These are phyloP conservation scores for Sus cebifrons DNA, from an alignment of 2,797 vertebrate species.

Conservation along the genomic window DNA sequence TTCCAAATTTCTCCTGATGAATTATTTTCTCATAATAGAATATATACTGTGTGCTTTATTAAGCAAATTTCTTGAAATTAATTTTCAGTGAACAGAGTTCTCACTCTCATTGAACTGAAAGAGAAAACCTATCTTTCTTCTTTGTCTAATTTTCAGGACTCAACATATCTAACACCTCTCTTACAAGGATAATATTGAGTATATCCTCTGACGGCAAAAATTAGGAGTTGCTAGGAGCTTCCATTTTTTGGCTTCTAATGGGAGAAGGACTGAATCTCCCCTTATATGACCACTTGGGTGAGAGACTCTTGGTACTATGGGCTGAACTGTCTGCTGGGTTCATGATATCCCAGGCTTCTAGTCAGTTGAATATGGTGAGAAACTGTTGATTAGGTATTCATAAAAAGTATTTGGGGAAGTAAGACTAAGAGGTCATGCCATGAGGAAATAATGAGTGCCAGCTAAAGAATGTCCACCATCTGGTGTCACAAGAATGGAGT, in stretches of 20 bases:
- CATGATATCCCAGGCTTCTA: neutral
- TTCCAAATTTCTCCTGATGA: conserved; percentile 56
- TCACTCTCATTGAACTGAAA: neutral
- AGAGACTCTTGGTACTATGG: neutral
- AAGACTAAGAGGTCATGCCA: neutral
- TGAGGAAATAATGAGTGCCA: neutral
- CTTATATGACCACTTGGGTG: neutral
- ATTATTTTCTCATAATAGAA: neutral
- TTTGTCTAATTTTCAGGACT: neutral
- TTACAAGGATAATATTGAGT: neutral
- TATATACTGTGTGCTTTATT: conserved; percentile 64
- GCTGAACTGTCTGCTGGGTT: neutral
- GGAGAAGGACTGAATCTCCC: neutral
- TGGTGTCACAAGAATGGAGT: neutral
- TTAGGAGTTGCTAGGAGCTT: neutral
- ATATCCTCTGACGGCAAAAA: neutral
- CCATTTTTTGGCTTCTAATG: neutral
- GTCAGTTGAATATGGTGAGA: neutral
- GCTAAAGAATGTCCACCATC: neutral
- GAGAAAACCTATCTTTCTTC: neutral
- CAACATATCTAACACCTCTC: neutral
- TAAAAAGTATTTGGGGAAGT: neutral
- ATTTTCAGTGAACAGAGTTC: conserved; percentile 33
- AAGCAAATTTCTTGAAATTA: conserved; percentile 52
- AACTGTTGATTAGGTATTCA: neutral